Conservation (phyloP, 2,797 vertebrate species). For the Sebastes hopkinsi region DNA sequence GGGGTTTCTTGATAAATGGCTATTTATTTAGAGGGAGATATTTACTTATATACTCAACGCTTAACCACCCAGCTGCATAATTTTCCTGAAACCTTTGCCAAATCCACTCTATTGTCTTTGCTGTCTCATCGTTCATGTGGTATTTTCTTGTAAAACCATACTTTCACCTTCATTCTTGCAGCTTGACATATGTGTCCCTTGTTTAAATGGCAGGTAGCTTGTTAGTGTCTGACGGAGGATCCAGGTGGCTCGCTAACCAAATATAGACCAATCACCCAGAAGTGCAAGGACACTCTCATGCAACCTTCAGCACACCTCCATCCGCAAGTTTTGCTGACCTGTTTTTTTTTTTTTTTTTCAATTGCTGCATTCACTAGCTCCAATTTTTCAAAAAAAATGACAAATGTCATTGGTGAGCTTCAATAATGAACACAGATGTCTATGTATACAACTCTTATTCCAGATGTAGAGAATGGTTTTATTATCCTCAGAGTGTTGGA, state of each 20-base stretch:
- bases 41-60: background rate
- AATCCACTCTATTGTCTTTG: background rate
- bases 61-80: background rate
- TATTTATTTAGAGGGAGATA: background rate
- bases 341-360: background rate
- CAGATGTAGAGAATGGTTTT: constrained; percentile 6
- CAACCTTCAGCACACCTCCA: constrained; percentile 31
- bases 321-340: background rate
- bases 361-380: background rate
- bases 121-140: background rate
- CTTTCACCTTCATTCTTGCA: constrained; percentile 6
- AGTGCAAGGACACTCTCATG: constrained; percentile 20
- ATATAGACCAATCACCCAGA: constrained; percentile 51
- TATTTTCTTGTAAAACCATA: background rate
- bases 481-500: constrained; percentile 26
- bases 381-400: constrained; percentile 1
- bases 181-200: background rate
- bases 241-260: constrained; percentile 40
- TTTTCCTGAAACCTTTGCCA: background rate
- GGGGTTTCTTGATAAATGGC: background rate
- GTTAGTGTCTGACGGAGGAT: constrained; percentile 35
- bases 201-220: constrained; percentile 46
- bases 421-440: constrained; percentile 25
- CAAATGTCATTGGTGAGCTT: constrained; percentile 12
- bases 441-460: constrained; percentile 12